These are phyloP conservation scores for Buceros bicornis DNA, from an alignment of 2,797 vertebrate genomes.

Conservation along the genomic window DNA sequence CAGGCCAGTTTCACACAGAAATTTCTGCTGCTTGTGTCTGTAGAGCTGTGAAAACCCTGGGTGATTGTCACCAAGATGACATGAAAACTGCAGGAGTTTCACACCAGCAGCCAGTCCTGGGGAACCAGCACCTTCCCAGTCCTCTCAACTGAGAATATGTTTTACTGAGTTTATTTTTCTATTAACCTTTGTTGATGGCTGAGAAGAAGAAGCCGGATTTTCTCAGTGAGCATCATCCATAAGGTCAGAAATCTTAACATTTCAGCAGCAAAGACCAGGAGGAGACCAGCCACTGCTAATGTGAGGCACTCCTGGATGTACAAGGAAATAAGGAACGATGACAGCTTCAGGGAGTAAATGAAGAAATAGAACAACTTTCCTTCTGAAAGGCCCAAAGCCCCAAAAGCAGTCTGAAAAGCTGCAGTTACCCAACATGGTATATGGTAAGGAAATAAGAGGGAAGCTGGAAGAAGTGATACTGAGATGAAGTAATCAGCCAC, in stretches of 20 bases:
- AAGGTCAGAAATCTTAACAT: neutral
- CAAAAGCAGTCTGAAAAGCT: neutral
- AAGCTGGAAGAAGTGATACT: neutral
- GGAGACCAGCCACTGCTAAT: neutral
- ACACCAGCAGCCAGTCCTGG: neutral
- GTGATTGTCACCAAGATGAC: neutral
- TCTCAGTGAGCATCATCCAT: neutral
- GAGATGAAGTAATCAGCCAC: neutral
- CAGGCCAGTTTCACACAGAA: neutral
- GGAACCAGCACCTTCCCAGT: neutral
- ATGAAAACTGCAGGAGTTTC: neutral
- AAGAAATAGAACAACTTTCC: neutral
- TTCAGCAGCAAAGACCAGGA: neutral
- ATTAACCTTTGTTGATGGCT: neutral
- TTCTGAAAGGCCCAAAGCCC: neutral
- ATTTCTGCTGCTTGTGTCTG: neutral
- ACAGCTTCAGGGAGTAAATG: neutral
- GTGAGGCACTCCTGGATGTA: neutral
- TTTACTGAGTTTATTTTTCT: neutral
- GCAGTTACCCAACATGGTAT: neutral
- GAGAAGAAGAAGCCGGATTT: neutral
- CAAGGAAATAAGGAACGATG: neutral
- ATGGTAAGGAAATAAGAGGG: neutral
- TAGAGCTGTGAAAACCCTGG: neutral
- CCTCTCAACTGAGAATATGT: neutral